phyloP scores from a whole-genome alignment of 1,140 invertebrate species.

The Hydropsyche tenuis region DNA sequence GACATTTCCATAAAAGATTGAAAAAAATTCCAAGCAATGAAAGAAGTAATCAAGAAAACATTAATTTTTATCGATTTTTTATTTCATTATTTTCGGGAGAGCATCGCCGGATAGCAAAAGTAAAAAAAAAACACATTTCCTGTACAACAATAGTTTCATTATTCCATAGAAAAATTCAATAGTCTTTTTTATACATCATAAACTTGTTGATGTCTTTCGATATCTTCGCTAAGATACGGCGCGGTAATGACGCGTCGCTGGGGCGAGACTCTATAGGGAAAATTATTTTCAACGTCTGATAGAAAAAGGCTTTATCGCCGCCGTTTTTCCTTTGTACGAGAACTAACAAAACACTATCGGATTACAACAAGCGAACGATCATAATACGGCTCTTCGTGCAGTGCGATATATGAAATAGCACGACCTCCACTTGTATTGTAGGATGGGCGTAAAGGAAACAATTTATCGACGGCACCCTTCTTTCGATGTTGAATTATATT shows the following conservation, averaged over 20 bases:
- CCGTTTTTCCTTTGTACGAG: constrained; percentile 15
- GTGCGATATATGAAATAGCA: not conserved
- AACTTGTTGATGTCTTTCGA: too few relatives aligned
- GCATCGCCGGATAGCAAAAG: too few relatives aligned
- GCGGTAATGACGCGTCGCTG: constrained; percentile 1
- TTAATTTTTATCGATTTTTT: too few relatives aligned
- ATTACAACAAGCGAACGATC: constrained; percentile 34
- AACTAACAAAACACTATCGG: constrained; percentile 37
- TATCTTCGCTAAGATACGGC: too few relatives aligned
- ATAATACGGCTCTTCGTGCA: constrained; percentile 29
- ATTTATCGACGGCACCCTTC: constrained; percentile 50
- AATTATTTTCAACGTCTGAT: constrained; percentile 25
- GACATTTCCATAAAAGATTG: too few relatives aligned
- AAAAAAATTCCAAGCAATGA: too few relatives aligned
- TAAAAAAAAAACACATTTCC: too few relatives aligned
- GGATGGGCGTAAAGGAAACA: constrained; percentile 46
- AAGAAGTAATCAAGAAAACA: too few relatives aligned
- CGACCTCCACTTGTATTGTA: constrained; percentile 17
- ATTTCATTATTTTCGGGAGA: too few relatives aligned
- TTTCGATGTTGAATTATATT: constrained; percentile 51
- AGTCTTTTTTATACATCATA: too few relatives aligned
- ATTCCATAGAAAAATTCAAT: too few relatives aligned
- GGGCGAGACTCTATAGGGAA: not conserved
- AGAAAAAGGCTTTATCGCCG: not conserved
- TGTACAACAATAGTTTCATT: too few relatives aligned